Evolutionary conservation across 2,797 vertebrate species (phyloP).

Genomic region (Hirundo rustica): DNA sequence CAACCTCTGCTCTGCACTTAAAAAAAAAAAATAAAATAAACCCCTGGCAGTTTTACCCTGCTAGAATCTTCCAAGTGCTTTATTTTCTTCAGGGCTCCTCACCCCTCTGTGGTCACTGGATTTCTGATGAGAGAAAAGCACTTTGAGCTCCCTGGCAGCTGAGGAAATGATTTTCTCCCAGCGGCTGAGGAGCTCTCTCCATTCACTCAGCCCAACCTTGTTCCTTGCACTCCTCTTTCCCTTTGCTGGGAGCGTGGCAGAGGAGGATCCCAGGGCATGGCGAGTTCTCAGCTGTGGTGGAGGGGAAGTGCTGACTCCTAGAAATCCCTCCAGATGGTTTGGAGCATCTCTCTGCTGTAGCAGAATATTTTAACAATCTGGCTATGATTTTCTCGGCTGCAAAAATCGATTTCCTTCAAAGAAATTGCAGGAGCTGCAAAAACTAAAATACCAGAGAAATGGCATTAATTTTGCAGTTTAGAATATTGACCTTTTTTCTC

Average conservation of each 20-base stretch:
- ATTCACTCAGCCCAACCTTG: background rate
- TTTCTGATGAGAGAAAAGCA: background rate
- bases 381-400: slow-evolving; percentile 47
- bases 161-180: background rate
- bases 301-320: slow-evolving; percentile 72
- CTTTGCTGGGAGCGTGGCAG: background rate
- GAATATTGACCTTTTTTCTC: slow-evolving; percentile 20
- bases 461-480: slow-evolving; percentile 58
- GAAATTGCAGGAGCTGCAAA: slow-evolving; percentile 68
- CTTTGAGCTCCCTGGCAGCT: background rate
- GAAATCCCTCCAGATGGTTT: slow-evolving; percentile 76
- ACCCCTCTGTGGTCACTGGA: background rate
- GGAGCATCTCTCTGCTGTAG: slow-evolving; percentile 54
- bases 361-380: slow-evolving; percentile 81
- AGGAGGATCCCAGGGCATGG: slow-evolving; percentile 11
- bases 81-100: background rate
- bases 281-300: slow-evolving; percentile 30
- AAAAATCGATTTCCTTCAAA: slow-evolving; percentile 56
- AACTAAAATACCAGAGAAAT: slow-evolving; percentile 35
- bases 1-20: background rate
- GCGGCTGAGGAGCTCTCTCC: background rate
- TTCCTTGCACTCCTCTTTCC: background rate
- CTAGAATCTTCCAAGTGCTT: background rate
- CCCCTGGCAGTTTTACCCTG: background rate
- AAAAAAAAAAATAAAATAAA: background rate